phyloP scores from a whole-genome alignment of 2,888 invertebrate genomes.

The Syrista parreyssii region DNA sequence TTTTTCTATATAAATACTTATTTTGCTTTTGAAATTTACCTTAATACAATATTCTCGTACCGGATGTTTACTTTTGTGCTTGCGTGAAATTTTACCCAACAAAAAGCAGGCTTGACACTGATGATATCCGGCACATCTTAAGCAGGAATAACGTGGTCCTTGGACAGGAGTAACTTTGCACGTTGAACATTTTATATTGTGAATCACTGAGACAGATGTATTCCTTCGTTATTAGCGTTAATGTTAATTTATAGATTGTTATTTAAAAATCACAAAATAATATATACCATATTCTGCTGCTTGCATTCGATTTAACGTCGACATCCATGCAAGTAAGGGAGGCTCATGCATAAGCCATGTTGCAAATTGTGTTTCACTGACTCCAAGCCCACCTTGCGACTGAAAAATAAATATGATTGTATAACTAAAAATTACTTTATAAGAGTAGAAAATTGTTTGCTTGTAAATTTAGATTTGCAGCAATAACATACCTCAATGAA shows the following conservation, averaged over 20 bases:
- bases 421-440: background rate
- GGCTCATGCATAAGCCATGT: slow-evolving; percentile 77
- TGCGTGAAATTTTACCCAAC: slow-evolving; percentile 70
- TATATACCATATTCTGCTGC: slow-evolving; percentile 70
- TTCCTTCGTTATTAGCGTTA: background rate
- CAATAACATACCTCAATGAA: slow-evolving; percentile 73
- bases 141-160: slow-evolving; percentile 74
- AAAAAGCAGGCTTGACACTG: slow-evolving; percentile 79
- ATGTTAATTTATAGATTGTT: background rate
- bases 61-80: slow-evolving; percentile 76
- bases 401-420: slow-evolving; percentile 47
- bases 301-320: slow-evolving; percentile 73
- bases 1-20: background rate
- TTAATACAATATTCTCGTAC: slow-evolving; percentile 74
- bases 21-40: slow-evolving; percentile 48
- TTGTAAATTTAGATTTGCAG: background rate
- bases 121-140: slow-evolving; percentile 74
- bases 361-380: slow-evolving; percentile 75
- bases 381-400: slow-evolving; percentile 78
- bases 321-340: slow-evolving; percentile 74
- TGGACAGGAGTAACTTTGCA: slow-evolving; percentile 71
- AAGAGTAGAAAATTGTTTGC: background rate
- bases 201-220: slow-evolving; percentile 65
- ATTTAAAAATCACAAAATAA: slow-evolving; percentile 1
- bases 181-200: slow-evolving; percentile 72